Conservation (phyloP, 1,140 invertebrate species). For the Eumaeus atala region DNA sequence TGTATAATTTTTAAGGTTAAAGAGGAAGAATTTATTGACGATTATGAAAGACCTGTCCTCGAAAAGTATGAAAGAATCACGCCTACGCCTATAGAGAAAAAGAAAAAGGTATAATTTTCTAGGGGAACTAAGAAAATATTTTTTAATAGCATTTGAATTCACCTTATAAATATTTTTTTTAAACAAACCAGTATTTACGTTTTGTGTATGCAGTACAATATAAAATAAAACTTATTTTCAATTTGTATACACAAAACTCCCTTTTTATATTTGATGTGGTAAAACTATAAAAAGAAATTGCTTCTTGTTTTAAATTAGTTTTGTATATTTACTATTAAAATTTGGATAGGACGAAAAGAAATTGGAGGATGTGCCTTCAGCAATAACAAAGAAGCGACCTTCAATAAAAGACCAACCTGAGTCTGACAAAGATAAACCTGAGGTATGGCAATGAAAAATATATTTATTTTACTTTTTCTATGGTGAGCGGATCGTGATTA, state of each 20-base stretch:
- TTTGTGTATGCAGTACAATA: too few species aligned
- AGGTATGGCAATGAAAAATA: neutral
- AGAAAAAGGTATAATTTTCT: too few species aligned
- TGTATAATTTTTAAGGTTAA: constrained; percentile 13
- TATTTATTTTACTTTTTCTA: neutral
- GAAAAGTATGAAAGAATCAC: constrained; percentile 75
- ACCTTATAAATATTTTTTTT: too few species aligned
- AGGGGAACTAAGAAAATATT: too few species aligned
- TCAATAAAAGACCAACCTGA: constrained; percentile 34
- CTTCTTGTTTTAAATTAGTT: too few species aligned
- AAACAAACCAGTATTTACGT: too few species aligned
- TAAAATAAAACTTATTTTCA: too few species aligned
- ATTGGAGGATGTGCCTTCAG: constrained; percentile 62
- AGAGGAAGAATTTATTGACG: constrained; percentile 72
- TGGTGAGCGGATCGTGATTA: constrained; percentile 16
- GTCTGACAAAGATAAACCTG: constrained; percentile 9
- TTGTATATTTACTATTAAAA: too few species aligned
- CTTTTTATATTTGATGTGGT: too few species aligned
- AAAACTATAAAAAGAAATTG: too few species aligned
- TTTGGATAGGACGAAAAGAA: constrained; percentile 72
- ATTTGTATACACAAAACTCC: too few species aligned
- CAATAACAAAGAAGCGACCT: constrained; percentile 30
- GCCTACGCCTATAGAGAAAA: constrained; percentile 61
- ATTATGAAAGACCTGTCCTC: constrained; percentile 76
- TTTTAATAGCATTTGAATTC: too few species aligned